These are phyloP conservation scores for Psammodynastes pulverulentus DNA, from an alignment of 2,113 vertebrate genomes.

Conservation along the genomic window DNA sequence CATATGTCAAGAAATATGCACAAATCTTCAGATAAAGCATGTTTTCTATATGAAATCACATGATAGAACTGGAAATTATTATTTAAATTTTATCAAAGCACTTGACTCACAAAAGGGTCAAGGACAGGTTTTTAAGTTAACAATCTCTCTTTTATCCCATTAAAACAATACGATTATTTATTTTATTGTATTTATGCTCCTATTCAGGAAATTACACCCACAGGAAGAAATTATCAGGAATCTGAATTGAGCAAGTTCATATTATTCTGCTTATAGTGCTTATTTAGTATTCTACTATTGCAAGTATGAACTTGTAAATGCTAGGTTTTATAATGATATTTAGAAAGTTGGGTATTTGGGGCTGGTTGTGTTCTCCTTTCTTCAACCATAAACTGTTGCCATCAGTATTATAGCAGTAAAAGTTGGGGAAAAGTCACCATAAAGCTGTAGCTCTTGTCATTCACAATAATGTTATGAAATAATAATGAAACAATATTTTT, in stretches of 20 bases:
- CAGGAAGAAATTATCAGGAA: accelerated
- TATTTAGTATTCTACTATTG: not conserved
- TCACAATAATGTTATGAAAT: not conserved
- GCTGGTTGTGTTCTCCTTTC: not conserved
- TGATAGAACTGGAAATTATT: not conserved
- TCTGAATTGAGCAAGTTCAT: not conserved
- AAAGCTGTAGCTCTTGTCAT: not conserved
- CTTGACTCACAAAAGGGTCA: not conserved
- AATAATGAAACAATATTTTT: not conserved
- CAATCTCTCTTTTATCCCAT: not conserved
- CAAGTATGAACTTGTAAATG: not conserved
- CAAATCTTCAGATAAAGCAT: constrained; percentile 9
- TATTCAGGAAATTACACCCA: not conserved
- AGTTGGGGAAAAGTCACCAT: not conserved
- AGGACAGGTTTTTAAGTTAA: not conserved
- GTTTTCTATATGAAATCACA: not conserved
- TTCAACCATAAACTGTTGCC: not conserved
- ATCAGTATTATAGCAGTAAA: not conserved
- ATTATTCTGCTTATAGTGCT: not conserved
- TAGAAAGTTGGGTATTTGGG: not conserved
- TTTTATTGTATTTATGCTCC: not conserved
- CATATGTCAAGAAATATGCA: not conserved
- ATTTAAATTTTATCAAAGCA: not conserved
- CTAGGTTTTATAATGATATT: not conserved
- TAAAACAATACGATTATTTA: not conserved